Percentiles rank a stretch among this genome's conserved stretches.
Conservation (phyloP, 2,888 invertebrate genomes). For the Clepsis dumicolana region DNA sequence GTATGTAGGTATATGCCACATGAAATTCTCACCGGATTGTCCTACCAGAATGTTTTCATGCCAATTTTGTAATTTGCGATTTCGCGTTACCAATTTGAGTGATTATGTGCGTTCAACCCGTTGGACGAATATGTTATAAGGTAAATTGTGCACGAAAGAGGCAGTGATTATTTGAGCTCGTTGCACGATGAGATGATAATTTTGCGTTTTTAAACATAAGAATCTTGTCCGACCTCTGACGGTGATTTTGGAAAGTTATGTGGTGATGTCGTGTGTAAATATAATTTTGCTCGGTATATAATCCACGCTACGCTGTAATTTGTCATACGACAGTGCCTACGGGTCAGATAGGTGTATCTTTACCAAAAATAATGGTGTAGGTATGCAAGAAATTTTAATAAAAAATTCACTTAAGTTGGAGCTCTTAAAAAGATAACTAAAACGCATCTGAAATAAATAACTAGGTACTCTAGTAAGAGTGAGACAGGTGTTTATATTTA, state of each 20-base stretch:
- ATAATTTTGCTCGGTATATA: constrained; percentile 35
- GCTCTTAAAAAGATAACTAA: no score
- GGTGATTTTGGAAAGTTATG: constrained; percentile 41
- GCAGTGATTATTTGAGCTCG: constrained; percentile 64
- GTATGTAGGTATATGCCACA: constrained; percentile 60
- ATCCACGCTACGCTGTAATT: constrained; percentile 1
- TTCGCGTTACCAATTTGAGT: constrained; percentile 78
- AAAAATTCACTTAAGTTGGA: no score
- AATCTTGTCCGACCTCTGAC: constrained; percentile 27
- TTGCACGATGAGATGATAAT: constrained; percentile 75
- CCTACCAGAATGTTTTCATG: constrained; percentile 62
- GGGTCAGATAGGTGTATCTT: not conserved
- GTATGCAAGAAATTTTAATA: not conserved
- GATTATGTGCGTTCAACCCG: constrained; percentile 66
- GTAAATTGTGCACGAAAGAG: constrained; percentile 66
- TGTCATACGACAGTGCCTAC: not conserved
- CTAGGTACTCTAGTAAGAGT: no score
- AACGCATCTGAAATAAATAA: no score
- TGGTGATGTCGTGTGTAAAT: constrained; percentile 40
- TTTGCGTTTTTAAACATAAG: constrained; percentile 47
- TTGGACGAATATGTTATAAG: constrained; percentile 73
- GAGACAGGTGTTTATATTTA: not conserved
- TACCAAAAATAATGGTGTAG: not conserved
- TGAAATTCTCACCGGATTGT: constrained; percentile 53
- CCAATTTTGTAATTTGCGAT: constrained; percentile 81